Evolutionary conservation across 35 echinoderm and acorn worm species (phyloP), one percentile per base, ranked within the genome.

Genomic region (Ophioderma brevispina): DNA sequence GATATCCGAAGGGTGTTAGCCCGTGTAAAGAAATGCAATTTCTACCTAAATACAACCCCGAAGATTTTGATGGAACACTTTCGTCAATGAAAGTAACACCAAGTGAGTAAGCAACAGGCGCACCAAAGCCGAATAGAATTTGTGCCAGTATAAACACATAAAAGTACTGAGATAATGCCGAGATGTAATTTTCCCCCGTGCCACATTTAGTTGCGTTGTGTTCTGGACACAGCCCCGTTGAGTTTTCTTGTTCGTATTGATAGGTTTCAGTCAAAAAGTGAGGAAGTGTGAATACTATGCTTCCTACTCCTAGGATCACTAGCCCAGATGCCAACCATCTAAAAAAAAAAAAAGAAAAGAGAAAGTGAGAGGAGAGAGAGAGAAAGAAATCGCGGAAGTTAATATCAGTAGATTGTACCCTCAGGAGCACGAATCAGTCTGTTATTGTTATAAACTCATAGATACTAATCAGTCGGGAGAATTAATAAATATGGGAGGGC

Each of bases 1-100:
- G n/a, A n/a, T n/a, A n/a, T n/a, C n/a, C n/a, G n/a, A n/a, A n/a
- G n/a, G n/a, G n/a, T n/a, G n/a, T n/a, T n/a, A n/a, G n/a, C n/a
- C n/a, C n/a, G n/a, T n/a, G n/a, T n/a, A n/a, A n/a, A n/a, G n/a
- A n/a, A n/a, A 52, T 52, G 46, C 46, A 52, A 31, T 35, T 77
- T 31, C 85, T 89, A 87, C 95, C 95, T 4, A 97, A 52, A 42
- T 97, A 94, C 33, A 92, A 40, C 38, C 92, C 85, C 28, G 89
- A 86, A 28, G 59, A 14, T 32, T 89, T 52, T 15, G 79, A 89
- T 36, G 38, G 42, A 13, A 98, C 91, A 34, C 91, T 95, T 28
- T 98, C 96, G 64, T 98, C 96, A n/a, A 98, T 18, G 39, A 86
- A 92, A 10, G 93, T 78, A 23, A 92, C 86, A 17, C 96, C 96